These are phyloP conservation scores for Cantharis rustica DNA, from an alignment of 2,888 invertebrate genomes.

Conservation along the genomic window DNA sequence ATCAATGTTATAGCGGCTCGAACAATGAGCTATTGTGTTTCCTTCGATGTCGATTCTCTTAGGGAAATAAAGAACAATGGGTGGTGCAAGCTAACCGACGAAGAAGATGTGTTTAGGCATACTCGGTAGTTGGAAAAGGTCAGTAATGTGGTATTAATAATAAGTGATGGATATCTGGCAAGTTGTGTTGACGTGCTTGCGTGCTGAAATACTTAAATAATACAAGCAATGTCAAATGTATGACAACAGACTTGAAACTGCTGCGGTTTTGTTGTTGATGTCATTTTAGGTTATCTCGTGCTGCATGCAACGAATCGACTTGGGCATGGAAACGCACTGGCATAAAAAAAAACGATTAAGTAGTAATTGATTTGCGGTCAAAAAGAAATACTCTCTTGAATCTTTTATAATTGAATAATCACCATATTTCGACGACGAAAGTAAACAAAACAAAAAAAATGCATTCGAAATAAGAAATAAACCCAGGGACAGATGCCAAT, in stretches of 20 bases:
- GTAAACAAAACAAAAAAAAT: slow-evolving; percentile 17
- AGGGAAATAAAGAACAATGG: slow-evolving; percentile 13
- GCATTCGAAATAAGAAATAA: slow-evolving; percentile 26
- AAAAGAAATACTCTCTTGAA: background rate
- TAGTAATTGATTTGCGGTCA: slow-evolving; percentile 10
- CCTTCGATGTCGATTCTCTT: slow-evolving; percentile 20
- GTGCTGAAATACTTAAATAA: slow-evolving; percentile 28
- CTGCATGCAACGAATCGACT: slow-evolving; percentile 14
- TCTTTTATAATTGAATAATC: background rate
- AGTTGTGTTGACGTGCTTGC: slow-evolving; percentile 25
- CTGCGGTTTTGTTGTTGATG: slow-evolving; percentile 27
- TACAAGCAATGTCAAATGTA: slow-evolving; percentile 29
- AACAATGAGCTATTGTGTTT: slow-evolving; percentile 29
- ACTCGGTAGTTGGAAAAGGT: slow-evolving; percentile 25
- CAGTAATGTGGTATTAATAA: slow-evolving; percentile 29
- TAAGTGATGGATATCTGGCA: slow-evolving; percentile 23
- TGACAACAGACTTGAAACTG: slow-evolving; percentile 22
- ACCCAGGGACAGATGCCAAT: slow-evolving; percentile 34
- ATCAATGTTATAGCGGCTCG: slow-evolving; percentile 30
- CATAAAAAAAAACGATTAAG: background rate
- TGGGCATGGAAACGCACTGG: background rate
- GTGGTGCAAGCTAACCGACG: slow-evolving; percentile 10
- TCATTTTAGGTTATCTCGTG: slow-evolving; percentile 15
- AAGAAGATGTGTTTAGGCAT: slow-evolving; percentile 18
- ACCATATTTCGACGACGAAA: background rate